These are phyloP conservation scores for Drosophila parabipectinata DNA, from an alignment of 1,140 invertebrate genomes.

Conservation along the genomic window DNA sequence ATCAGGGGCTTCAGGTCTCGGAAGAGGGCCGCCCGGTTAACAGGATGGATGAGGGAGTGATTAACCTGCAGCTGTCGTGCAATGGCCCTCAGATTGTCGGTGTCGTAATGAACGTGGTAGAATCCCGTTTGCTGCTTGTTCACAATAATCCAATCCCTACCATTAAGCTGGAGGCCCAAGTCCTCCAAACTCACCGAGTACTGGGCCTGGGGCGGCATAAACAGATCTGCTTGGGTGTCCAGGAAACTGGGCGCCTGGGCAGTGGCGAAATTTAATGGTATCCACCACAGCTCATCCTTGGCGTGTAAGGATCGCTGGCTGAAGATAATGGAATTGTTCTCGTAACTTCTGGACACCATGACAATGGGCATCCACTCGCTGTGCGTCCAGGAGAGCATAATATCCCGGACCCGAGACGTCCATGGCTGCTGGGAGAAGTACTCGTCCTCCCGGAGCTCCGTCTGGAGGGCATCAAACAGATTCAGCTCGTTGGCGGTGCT, in stretches of 20 bases:
- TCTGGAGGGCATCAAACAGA: slow-evolving; percentile 84
- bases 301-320: slow-evolving; percentile 82
- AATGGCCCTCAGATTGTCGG: slow-evolving; percentile 85
- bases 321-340: slow-evolving; percentile 78
- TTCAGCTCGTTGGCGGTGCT: slow-evolving; percentile 69
- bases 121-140: slow-evolving; percentile 88
- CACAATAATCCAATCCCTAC: slow-evolving; percentile 86
- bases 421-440: slow-evolving; percentile 62
- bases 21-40: slow-evolving; percentile 87
- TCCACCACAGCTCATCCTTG: slow-evolving; percentile 84
- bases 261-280: slow-evolving; percentile 86
- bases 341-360: slow-evolving; percentile 84
- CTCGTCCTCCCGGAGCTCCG: slow-evolving; percentile 77
- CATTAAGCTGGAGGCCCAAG: slow-evolving; percentile 51
- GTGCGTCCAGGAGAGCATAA: slow-evolving; percentile 86
- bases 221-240: slow-evolving; percentile 82
- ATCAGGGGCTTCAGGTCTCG: slow-evolving; percentile 85
- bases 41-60: slow-evolving; percentile 85
- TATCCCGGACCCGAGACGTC: slow-evolving; percentile 54
- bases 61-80: slow-evolving; percentile 84
- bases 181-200: slow-evolving; percentile 54
- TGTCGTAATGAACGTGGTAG: slow-evolving; percentile 88
- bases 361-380: slow-evolving; percentile 85
- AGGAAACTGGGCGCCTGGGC: slow-evolving; percentile 82
- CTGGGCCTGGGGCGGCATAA: slow-evolving; percentile 64